Conservation (phyloP, 2,113 vertebrate genomes). For the Arothron firmamentum region DNA sequence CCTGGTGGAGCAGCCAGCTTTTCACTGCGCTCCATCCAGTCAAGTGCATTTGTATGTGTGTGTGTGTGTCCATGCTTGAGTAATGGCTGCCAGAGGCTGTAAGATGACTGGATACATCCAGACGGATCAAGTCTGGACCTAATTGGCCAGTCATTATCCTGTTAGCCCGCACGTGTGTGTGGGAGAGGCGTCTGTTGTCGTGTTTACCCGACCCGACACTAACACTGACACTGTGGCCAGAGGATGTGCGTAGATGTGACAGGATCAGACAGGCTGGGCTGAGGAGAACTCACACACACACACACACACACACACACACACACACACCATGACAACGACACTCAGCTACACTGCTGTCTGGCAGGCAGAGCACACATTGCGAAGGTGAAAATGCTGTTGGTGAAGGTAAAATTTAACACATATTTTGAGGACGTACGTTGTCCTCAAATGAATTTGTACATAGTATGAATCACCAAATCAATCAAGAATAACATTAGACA, state of each 20-base stretch:
- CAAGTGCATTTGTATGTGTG: slow-evolving; percentile 32
- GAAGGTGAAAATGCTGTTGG: background rate
- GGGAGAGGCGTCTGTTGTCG: slow-evolving; percentile 33
- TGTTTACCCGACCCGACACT: slow-evolving; percentile 61
- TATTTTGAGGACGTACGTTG: too few relatives aligned
- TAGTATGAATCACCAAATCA: slow-evolving; percentile 6
- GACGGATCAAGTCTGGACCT: slow-evolving; percentile 70
- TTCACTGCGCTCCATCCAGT: slow-evolving; percentile 30
- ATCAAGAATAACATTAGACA: slow-evolving; percentile 14
- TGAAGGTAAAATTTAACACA: too few relatives aligned
- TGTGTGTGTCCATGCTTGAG: slow-evolving; percentile 59
- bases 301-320: slow-evolving; percentile 31
- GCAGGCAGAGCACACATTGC: slow-evolving; percentile 4
- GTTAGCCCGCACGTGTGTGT: slow-evolving; percentile 45
- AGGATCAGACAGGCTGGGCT: slow-evolving; percentile 53
- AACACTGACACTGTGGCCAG: slow-evolving; percentile 64
- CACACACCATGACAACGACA: slow-evolving; percentile 4
- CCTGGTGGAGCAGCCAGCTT: slow-evolving; percentile 44
- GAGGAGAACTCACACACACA: slow-evolving; percentile 41
- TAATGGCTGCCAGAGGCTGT: slow-evolving; percentile 61
- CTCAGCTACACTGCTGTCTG: slow-evolving; percentile 27
- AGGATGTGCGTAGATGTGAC: slow-evolving; percentile 51
- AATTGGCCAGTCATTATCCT: slow-evolving; percentile 74
- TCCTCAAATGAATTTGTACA: too few relatives aligned
- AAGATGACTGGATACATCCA: slow-evolving; percentile 66